Percentiles rank a stretch among this genome's conserved stretches.
Evolutionary conservation across 1,140 invertebrate species (phyloP).

Genomic region (Venustaconcha ellipsiformis): DNA sequence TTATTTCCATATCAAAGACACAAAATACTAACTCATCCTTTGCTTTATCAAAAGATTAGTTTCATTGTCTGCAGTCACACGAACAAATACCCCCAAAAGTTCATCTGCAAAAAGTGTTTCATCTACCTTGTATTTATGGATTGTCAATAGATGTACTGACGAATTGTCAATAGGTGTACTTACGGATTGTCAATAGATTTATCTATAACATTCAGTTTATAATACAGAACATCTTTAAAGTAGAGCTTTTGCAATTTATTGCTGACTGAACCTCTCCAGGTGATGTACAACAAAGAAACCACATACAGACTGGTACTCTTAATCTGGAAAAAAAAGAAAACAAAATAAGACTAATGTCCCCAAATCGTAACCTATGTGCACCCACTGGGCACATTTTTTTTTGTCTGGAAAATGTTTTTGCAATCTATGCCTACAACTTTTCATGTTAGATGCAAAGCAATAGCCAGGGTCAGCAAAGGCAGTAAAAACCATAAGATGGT

Average conservation of each 20-base stretch:
- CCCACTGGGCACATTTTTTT: no score
- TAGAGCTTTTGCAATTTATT: slow-evolving; percentile 70
- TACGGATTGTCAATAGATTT: slow-evolving; percentile 73
- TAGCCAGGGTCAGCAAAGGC: no score
- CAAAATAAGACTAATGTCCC: not conserved
- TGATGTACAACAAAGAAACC: slow-evolving; percentile 69
- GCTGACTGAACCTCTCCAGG: slow-evolving; percentile 70
- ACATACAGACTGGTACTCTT: slow-evolving; percentile 68
- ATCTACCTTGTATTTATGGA: slow-evolving; percentile 68
- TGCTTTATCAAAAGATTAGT: not conserved
- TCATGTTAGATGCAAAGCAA: no score
- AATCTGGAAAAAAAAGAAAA: slow-evolving; percentile 54
- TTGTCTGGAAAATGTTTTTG: no score
- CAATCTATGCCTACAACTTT: no score
- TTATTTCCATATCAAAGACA: not conserved
- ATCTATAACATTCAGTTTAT: slow-evolving; percentile 71
- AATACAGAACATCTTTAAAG: slow-evolving; percentile 71
- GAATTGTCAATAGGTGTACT: slow-evolving; percentile 72
- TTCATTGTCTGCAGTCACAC: not conserved
- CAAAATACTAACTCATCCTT: slow-evolving; percentile 6
- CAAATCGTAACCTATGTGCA: no score
- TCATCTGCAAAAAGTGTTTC: not conserved
- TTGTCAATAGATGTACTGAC: slow-evolving; percentile 72
- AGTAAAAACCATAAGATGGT: no score
- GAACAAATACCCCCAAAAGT: not conserved